Evolutionary conservation across 2,113 vertebrate species (phyloP), one percentile per base, ranked within the genome.

Genomic region (Mustela lutreola): DNA sequence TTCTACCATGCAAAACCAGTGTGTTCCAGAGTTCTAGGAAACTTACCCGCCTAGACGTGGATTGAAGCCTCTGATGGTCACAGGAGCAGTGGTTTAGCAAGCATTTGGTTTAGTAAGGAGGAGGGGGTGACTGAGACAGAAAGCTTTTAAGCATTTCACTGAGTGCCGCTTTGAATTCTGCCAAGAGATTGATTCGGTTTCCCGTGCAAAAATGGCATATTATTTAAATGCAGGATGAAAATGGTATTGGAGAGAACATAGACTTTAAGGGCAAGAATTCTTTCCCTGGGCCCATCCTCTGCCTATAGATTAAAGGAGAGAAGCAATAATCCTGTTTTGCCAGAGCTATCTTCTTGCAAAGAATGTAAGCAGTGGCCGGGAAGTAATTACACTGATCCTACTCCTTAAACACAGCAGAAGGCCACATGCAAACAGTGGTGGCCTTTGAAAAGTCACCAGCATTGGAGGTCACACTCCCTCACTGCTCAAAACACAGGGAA

Each of bases 171-270:
- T 94, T 58, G 78, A 97, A 48, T 92, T 80, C 48, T 91, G 79
- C 53, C 93, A 84, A 88, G 97, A 76, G 2, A 1, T 80, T 22
- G n/a, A 80, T 86, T 97, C 95, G 15, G 85, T 97, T 96, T 97
- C 36, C 92, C 87, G 83, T 60, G 93, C 71, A 83, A 93, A 89
- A 89, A 67, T 81, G 42, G 89, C n/a, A 31, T 71, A 60, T 42
- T 95, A 84, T 95, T 95, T 95, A 94, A 96, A 50, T 26, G 39
- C n/a, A 18, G 71, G 70, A 78, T 70, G 16, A 79, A 87, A 97
- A 95, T 89, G 83, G 7, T 33, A 75, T 71, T 63, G 36, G 22
- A 89, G 53, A 70, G 39, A 48, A 26, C 53, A 56, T 82, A 6
- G 70, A n/a, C 39, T 89, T 83, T 82, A 62, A 71, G 45, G 65